phyloP scores from a whole-genome alignment of 2,113 vertebrate genomes.

The Apteryx owenii region DNA sequence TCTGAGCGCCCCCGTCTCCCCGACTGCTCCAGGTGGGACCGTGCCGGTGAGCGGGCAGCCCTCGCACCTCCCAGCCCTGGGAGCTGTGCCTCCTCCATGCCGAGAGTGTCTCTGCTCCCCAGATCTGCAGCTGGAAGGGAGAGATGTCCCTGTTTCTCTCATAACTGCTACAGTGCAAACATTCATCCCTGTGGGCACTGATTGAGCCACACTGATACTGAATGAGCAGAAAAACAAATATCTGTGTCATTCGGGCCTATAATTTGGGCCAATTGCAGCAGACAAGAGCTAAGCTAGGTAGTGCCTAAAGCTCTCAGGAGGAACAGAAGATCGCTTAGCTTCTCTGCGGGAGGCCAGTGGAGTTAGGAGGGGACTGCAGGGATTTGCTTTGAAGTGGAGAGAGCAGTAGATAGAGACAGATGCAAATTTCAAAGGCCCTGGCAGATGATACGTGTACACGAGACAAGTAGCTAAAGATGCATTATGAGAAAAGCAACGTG shows the following conservation, averaged over 20 bases:
- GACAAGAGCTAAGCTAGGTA: background rate
- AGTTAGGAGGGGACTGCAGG: background rate
- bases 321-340: background rate
- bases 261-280: background rate
- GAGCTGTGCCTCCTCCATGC: background rate
- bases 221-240: background rate
- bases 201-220: background rate
- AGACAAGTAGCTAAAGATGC: background rate
- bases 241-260: background rate
- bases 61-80: too few species aligned
- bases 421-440: background rate
- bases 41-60: too few species aligned
- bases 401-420: background rate
- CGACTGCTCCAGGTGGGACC: background rate
- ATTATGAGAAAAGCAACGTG: background rate
- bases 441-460: background rate
- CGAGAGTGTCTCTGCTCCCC: background rate
- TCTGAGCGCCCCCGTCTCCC: rapidly evolving
- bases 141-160: background rate
- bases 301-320: background rate
- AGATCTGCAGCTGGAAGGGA: background rate
- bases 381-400: background rate
- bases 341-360: background rate
- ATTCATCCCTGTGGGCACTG: background rate
- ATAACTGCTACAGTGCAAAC: background rate